Conservation (phyloP, 1,140 invertebrate genomes). For the Ips typographus region DNA sequence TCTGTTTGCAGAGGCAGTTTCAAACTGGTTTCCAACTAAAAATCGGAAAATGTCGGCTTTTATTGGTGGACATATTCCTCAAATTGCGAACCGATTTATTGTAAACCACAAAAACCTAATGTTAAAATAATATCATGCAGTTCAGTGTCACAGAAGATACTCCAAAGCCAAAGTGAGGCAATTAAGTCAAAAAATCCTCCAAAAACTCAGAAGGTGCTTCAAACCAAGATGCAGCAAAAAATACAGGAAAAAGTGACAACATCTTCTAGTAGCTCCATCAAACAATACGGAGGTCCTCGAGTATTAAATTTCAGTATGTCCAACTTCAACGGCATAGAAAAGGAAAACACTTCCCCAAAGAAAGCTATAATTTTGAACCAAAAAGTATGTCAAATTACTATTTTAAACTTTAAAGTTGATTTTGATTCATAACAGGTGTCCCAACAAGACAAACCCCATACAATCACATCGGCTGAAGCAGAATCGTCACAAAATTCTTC, state of each 20-base stretch:
- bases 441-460: slow-evolving; percentile 36
- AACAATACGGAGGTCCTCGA: slow-evolving; percentile 29
- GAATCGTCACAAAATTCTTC: slow-evolving; percentile 22
- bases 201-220: slow-evolving; percentile 8
- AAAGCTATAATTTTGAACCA: slow-evolving; percentile 25
- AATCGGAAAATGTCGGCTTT: background rate
- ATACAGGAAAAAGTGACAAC: slow-evolving; percentile 17
- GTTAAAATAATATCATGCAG: background rate
- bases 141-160: slow-evolving; percentile 14
- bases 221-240: slow-evolving; percentile 7
- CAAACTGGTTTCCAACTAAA: too few species aligned
- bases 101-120: background rate
- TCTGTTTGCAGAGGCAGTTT: background rate
- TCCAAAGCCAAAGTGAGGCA: slow-evolving; percentile 16
- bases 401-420: slow-evolving; percentile 22
- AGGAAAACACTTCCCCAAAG: slow-evolving; percentile 26
- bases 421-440: slow-evolving; percentile 9
- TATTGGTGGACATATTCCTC: background rate
- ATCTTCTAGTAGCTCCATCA: background rate
- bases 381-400: slow-evolving; percentile 21
- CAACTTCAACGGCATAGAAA: slow-evolving; percentile 31
- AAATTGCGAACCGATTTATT: background rate
- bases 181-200: slow-evolving; percentile 12
- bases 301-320: slow-evolving; percentile 38
- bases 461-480: slow-evolving; percentile 32